Percentiles rank a stretch among this genome's conserved stretches.
Conservation (phyloP, 2,888 invertebrate genomes). For the Drosophila paramelanica region DNA sequence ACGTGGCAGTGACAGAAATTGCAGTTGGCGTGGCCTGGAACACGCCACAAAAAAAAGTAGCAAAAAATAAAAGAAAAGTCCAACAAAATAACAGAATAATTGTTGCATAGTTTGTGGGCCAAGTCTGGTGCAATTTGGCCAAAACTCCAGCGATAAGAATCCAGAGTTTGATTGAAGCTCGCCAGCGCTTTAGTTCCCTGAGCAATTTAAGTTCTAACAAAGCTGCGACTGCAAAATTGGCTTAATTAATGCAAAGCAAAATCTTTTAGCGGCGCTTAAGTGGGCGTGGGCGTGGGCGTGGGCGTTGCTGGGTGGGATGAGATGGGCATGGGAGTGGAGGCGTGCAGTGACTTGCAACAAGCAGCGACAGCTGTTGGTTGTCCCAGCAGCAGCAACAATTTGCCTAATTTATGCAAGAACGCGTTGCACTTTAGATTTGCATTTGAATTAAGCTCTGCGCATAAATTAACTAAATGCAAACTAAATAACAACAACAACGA, state of each 20-base stretch:
- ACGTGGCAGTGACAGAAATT: slow-evolving; percentile 67
- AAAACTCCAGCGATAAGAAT: slow-evolving; percentile 34
- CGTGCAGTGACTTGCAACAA: background rate
- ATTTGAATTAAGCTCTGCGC: slow-evolving; percentile 58
- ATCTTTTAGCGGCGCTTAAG: slow-evolving; percentile 63
- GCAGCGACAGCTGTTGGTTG: slow-evolving; percentile 36
- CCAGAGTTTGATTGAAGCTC: slow-evolving; percentile 41
- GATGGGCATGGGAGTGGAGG: background rate
- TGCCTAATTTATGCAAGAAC: slow-evolving; percentile 66
- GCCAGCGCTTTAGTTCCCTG: background rate
- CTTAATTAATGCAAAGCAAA: slow-evolving; percentile 72
- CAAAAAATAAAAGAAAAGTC: slow-evolving; percentile 1
- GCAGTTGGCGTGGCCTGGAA: slow-evolving; percentile 54
- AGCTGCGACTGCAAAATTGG: slow-evolving; percentile 32
- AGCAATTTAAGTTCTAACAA: slow-evolving; percentile 10
- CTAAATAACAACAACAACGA: background rate
- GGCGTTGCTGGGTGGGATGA: slow-evolving; percentile 10
- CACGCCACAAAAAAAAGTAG: background rate
- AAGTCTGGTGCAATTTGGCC: slow-evolving; percentile 28
- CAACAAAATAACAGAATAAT: slow-evolving; percentile 59
- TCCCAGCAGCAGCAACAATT: slow-evolving; percentile 46
- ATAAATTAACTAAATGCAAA: slow-evolving; percentile 34
- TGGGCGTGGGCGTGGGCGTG: slow-evolving; percentile 27
- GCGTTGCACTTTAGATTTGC: slow-evolving; percentile 65
- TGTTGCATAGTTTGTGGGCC: slow-evolving; percentile 52